phyloP scores from a whole-genome alignment of 1,140 invertebrate species.

The Drosophila neocordata region DNA sequence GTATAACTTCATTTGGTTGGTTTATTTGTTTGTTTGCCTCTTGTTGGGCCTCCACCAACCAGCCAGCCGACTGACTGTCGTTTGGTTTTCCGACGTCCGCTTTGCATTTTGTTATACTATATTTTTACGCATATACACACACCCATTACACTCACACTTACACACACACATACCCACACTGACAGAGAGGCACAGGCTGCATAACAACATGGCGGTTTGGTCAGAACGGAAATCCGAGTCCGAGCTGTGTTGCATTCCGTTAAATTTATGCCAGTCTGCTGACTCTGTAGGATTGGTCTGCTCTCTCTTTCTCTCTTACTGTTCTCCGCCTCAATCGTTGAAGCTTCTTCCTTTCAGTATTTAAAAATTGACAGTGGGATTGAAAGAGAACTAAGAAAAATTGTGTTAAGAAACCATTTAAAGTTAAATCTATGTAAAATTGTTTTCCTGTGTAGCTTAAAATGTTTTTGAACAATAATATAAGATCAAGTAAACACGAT shows the following conservation, averaged over 20 bases:
- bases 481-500: too few species aligned
- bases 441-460: too few species aligned
- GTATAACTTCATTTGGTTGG: conserved; percentile 73
- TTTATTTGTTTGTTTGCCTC: conserved; percentile 37
- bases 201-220: conserved; percentile 73
- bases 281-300: conserved; percentile 1
- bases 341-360: conserved; percentile 5
- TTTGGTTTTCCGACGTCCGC: conserved; percentile 2
- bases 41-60: conserved; percentile 22
- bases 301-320: conserved; percentile 3
- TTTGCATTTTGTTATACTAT: conserved; percentile 61
- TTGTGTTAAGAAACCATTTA: too few species aligned
- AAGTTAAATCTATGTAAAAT: too few species aligned
- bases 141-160: conserved; percentile 7
- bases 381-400: conserved; percentile 22
- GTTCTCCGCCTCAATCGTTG: conserved; percentile 32
- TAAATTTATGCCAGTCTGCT: conserved; percentile 71
- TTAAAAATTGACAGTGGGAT: conserved; percentile 32
- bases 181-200: conserved; percentile 37
- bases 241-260: conserved; percentile 65
- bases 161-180: conserved; percentile 10
- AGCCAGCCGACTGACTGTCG: conserved; percentile 1
- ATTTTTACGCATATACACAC: conserved; percentile 46
- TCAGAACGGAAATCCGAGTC: conserved; percentile 72
- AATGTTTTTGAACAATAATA: too few species aligned